Evolutionary conservation across 2,113 vertebrate genomes (phyloP).

Genomic region (Ophthalmotilapia sp.): DNA sequence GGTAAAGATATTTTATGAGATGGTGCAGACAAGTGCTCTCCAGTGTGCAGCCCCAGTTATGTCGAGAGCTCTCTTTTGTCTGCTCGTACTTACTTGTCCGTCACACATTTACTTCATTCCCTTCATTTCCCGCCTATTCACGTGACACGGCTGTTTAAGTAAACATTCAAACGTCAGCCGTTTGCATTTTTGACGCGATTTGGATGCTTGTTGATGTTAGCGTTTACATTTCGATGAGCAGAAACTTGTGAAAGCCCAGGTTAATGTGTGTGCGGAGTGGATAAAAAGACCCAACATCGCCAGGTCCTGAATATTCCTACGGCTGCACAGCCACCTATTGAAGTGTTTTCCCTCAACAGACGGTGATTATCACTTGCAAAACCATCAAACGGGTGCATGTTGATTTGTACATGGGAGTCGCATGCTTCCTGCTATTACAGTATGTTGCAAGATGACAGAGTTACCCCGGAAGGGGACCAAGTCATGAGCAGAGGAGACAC

Average conservation of each 20-base stretch:
- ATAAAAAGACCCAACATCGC: not conserved
- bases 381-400: conserved; percentile 28
- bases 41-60: conserved; percentile 57
- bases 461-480: conserved; percentile 60
- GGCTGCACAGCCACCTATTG: not conserved
- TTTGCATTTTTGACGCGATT: not conserved
- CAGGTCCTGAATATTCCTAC: not conserved
- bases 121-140: not conserved
- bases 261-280: not conserved
- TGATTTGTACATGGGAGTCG: conserved; percentile 44
- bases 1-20: conserved; percentile 62
- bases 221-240: not conserved
- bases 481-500: conserved; percentile 56
- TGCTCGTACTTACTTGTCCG: conserved; percentile 30
- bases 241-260: not conserved
- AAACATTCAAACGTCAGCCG: not conserved
- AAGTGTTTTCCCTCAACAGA: not conserved
- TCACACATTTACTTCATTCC: conserved; percentile 23
- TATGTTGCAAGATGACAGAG: conserved; percentile 63
- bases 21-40: conserved; percentile 51
- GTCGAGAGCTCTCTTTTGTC: conserved; percentile 50
- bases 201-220: not conserved
- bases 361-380: conserved; percentile 22
- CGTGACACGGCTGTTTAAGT: not conserved
- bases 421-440: conserved; percentile 63